Evolutionary conservation across 2,113 vertebrate genomes (phyloP).

Genomic region (Riparia riparia): DNA sequence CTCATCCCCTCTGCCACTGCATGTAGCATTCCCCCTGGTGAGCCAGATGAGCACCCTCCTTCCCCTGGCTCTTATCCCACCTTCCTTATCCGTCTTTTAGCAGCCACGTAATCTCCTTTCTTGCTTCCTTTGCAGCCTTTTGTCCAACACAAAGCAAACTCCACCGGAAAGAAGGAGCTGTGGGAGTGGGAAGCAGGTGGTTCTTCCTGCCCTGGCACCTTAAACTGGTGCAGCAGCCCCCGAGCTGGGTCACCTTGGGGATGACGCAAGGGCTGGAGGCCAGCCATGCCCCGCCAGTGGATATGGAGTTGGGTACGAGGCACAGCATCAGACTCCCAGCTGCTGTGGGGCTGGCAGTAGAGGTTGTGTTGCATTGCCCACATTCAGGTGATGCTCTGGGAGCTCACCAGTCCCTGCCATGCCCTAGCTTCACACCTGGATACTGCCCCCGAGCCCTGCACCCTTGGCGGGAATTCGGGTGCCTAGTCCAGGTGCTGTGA

Average conservation of each 20-base stretch:
- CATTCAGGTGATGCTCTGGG: rapidly evolving
- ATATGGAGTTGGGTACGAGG: background rate
- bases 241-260: background rate
- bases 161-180: background rate
- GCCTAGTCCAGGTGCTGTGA: background rate
- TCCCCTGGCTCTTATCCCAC: background rate
- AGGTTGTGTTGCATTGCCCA: rapidly evolving
- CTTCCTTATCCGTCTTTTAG: background rate
- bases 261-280: background rate
- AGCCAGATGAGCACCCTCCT: background rate
- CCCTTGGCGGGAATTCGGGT: background rate
- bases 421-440: background rate
- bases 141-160: background rate
- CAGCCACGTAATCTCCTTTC: constrained; percentile 33
- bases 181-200: background rate
- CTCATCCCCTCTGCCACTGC: background rate
- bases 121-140: constrained; percentile 18
- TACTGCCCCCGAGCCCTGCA: background rate
- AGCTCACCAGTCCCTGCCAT: background rate
- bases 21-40: background rate
- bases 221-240: background rate
- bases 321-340: background rate
- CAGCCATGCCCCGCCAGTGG: rapidly evolving
- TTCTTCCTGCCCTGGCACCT: background rate
- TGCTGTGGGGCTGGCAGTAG: background rate